phyloP scores from a whole-genome alignment of 92 coral and sea anemone genomes.

The Heliopora coerulea region DNA sequence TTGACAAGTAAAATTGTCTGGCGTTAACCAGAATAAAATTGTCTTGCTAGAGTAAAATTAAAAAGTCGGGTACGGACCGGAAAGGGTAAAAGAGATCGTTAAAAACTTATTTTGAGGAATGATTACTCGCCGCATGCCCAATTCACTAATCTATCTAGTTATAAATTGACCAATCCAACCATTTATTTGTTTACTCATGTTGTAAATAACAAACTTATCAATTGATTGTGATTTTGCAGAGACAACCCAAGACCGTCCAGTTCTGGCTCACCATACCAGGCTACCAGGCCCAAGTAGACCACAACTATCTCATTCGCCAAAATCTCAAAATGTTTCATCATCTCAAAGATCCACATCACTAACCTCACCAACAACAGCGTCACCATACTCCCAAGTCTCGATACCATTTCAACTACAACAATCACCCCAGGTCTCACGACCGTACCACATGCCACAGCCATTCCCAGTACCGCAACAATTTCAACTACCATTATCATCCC shows the following conservation, averaged over 20 bases:
- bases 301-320: not conserved
- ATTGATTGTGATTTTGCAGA: not conserved
- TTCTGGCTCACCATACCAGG: not conserved
- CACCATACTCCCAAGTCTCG: not conserved
- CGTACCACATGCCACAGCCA: conserved; percentile 1
- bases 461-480: conserved; percentile 6
- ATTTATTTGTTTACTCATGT: too few species aligned
- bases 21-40: too few species aligned
- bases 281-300: conserved; percentile 8
- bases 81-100: too few species aligned
- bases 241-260: not conserved
- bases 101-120: too few species aligned
- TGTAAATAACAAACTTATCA: too few species aligned
- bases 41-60: too few species aligned
- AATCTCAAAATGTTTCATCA: not conserved
- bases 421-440: not conserved
- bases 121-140: too few species aligned
- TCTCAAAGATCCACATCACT: not conserved
- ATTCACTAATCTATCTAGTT: too few species aligned
- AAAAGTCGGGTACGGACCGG: too few species aligned
- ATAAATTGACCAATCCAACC: too few species aligned
- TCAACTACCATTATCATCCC: conserved; percentile 9
- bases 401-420: not conserved
- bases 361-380: conserved; percentile 1
- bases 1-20: too few species aligned